These are phyloP conservation scores for Antennarius maculatus DNA, from an alignment of 2,797 vertebrate species.

Conservation along the genomic window DNA sequence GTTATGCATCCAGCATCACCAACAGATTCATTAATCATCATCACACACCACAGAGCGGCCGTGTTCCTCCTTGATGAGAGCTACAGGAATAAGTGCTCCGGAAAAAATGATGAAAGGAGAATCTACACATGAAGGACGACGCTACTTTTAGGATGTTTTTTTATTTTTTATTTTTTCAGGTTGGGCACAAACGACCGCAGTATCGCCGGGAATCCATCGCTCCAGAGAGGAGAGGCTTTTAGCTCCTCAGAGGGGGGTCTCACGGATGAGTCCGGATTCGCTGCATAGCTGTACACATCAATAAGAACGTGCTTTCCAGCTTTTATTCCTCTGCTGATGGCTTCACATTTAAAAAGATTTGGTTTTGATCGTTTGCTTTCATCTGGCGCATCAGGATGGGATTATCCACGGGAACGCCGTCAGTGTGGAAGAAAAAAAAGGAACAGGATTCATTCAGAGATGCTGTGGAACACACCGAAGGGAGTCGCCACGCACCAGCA, in stretches of 20 bases:
- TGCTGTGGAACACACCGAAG: slow-evolving; percentile 5
- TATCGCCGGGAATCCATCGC: slow-evolving; percentile 61
- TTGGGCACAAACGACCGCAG: slow-evolving; percentile 55
- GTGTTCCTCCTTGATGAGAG: slow-evolving; percentile 28
- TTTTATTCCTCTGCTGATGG: slow-evolving; percentile 61
- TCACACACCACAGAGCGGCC: slow-evolving; percentile 33
- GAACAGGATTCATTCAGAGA: neutral
- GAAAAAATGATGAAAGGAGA: slow-evolving; percentile 24
- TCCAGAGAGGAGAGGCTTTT: slow-evolving; percentile 67
- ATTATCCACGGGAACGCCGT: slow-evolving; percentile 55
- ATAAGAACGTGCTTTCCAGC: slow-evolving; percentile 46
- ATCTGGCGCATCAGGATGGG: slow-evolving; percentile 47
- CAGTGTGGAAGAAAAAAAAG: slow-evolving; percentile 14
- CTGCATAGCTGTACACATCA: slow-evolving; percentile 72
- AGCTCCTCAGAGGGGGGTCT: slow-evolving; percentile 68
- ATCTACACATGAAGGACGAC: slow-evolving; percentile 38
- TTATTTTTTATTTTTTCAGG: slow-evolving; percentile 41
- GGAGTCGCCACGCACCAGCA: neutral
- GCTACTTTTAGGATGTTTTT: slow-evolving; percentile 29
- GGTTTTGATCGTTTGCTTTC: slow-evolving; percentile 51
- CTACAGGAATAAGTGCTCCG: slow-evolving; percentile 5
- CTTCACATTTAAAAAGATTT: slow-evolving; percentile 45
- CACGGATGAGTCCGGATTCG: slow-evolving; percentile 66
- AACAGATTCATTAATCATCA: slow-evolving; percentile 59
- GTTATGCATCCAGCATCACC: slow-evolving; percentile 27